A percentile compares a stretch with the other conserved stretches of the same genome.
Evolutionary conservation across 1,140 invertebrate genomes (phyloP).

Genomic region (Pygmarrhopalites habei): DNA sequence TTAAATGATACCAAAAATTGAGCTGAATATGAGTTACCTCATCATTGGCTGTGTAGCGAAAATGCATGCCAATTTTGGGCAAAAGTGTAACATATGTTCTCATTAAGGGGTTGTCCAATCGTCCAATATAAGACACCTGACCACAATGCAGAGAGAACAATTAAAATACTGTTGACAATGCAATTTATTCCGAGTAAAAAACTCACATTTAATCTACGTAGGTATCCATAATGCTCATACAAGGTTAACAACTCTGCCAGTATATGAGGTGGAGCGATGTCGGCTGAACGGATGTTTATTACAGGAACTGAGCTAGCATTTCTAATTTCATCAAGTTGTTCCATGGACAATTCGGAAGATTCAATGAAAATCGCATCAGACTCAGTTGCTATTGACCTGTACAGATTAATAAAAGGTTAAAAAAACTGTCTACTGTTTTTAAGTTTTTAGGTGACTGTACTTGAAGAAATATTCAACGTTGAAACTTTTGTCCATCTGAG

Average conservation of each 20-base stretch:
- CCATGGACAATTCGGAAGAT: not conserved
- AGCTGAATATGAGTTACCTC: too few relatives aligned
- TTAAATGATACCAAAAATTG: too few relatives aligned
- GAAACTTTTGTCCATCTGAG: not conserved
- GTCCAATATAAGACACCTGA: conserved; percentile 22
- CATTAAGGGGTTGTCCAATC: conserved; percentile 9
- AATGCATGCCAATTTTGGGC: conserved; percentile 28
- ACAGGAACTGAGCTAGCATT: conserved; percentile 17
- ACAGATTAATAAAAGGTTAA: not conserved
- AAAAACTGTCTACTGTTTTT: not conserved
- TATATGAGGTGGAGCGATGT: conserved; percentile 8
- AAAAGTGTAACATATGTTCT: conserved; percentile 22
- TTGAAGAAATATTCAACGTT: conserved; percentile 13
- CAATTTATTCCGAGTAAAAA: too few relatives aligned
- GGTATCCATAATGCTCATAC: conserved; percentile 28
- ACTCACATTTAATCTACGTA: conserved; percentile 16
- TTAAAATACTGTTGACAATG: too few relatives aligned
- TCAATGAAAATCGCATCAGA: conserved; percentile 27
- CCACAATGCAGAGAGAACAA: too few relatives aligned
- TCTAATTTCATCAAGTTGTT: conserved; percentile 8
- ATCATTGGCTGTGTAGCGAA: conserved; percentile 15
- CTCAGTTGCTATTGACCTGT: conserved; percentile 10
- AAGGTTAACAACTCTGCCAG: conserved; percentile 25
- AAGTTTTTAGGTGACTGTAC: not conserved
- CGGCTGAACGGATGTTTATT: conserved; percentile 8